Evolutionary conservation across 1,140 invertebrate species (phyloP).

Genomic region (Platyscapa corneri): DNA sequence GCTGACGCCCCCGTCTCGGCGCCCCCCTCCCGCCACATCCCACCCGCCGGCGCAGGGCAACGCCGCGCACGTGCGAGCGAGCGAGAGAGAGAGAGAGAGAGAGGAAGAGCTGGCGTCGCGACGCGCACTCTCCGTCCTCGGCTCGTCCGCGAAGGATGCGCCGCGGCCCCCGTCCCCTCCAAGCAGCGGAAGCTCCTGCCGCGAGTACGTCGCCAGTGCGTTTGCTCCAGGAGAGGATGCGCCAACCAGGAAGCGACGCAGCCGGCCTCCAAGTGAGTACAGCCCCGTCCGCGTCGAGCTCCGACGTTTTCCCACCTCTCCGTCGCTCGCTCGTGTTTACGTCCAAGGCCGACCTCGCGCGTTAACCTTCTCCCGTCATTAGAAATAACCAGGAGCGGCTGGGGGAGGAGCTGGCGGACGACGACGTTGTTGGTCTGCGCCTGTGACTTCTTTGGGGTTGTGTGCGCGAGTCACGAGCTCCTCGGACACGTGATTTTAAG

Average conservation of each 20-base stretch:
- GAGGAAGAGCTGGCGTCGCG: background rate
- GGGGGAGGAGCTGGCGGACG: no score
- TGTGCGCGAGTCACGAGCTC: no score
- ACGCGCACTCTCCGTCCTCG: constrained; percentile 54
- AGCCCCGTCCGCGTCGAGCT: background rate
- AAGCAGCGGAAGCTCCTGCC: background rate
- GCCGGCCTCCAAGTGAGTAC: background rate
- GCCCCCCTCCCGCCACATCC: background rate
- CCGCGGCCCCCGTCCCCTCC: constrained; percentile 28
- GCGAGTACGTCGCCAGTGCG: background rate
- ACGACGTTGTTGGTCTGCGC: no score
- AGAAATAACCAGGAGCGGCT: no score
- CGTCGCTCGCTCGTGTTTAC: background rate
- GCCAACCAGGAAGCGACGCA: background rate
- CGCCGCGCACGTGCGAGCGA: background rate
- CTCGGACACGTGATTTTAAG: no score
- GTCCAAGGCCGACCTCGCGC: background rate
- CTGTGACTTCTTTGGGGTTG: no score
- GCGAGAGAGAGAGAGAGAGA: background rate
- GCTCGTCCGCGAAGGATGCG: constrained; percentile 58
- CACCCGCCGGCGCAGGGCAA: background rate
- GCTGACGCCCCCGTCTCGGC: constrained; percentile 24
- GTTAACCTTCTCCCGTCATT: background rate
- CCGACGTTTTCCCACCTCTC: background rate
- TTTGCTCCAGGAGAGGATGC: background rate